phyloP scores from a whole-genome alignment of 2,888 invertebrate species.

The Sisyra terminalis region DNA sequence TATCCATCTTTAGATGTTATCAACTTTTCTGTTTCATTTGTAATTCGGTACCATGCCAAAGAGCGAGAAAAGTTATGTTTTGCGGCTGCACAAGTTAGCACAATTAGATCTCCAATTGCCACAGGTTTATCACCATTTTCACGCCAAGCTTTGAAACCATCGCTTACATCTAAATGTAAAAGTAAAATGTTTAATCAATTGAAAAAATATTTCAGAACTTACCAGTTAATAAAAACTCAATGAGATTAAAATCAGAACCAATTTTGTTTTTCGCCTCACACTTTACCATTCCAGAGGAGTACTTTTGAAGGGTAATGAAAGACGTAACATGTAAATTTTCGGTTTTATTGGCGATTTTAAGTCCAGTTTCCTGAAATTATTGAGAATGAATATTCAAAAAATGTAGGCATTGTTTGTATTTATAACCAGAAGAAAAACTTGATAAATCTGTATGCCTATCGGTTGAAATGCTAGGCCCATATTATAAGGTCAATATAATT shows the following conservation, averaged over 20 bases:
- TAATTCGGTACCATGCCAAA: constrained; percentile 30
- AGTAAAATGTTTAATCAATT: too few species aligned
- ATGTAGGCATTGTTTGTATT: too few species aligned
- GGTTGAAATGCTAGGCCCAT: too few species aligned
- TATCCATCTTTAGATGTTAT: neutral
- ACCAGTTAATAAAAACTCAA: constrained; percentile 17
- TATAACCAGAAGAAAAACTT: too few species aligned
- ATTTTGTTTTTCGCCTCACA: constrained; percentile 28
- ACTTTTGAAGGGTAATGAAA: constrained; percentile 24
- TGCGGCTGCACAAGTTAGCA: constrained; percentile 39
- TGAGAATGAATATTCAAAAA: too few species aligned
- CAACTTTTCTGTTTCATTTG: neutral
- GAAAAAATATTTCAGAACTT: too few species aligned
- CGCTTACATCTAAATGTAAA: constrained; percentile 24
- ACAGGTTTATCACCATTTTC: constrained; percentile 20
- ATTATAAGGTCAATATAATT: too few species aligned
- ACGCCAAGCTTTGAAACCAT: constrained; percentile 29
- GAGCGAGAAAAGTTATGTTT: constrained; percentile 31
- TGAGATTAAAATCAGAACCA: constrained; percentile 18
- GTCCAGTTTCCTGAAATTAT: neutral
- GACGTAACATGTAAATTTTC: constrained; percentile 18
- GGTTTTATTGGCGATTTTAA: constrained; percentile 9
- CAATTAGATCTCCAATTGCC: constrained; percentile 34
- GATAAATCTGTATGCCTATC: too few species aligned
- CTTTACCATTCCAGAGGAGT: constrained; percentile 25